Evolutionary conservation across 2,888 invertebrate species (phyloP).

Genomic region (Synanthedon myopaeformis): DNA sequence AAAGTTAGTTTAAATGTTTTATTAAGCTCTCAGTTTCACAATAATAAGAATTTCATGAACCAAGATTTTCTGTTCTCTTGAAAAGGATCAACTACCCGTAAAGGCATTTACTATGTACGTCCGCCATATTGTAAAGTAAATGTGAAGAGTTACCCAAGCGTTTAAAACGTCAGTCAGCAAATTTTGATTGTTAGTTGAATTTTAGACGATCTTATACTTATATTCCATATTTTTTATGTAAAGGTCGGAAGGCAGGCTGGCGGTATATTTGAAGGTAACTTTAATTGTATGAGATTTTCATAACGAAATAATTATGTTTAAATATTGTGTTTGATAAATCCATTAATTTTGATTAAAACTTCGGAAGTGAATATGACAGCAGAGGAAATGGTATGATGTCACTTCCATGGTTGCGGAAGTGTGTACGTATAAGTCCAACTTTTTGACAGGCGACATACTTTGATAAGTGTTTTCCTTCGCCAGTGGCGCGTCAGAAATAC

Average conservation of each 20-base stretch:
- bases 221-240: not conserved
- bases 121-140: not conserved
- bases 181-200: slow-evolving; percentile 1
- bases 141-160: not conserved
- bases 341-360: too few relatives aligned
- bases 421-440: too few relatives aligned
- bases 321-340: too few relatives aligned
- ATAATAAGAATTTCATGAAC: not conserved
- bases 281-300: too few relatives aligned
- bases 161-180: not conserved
- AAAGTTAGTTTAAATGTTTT: too few relatives aligned
- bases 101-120: not conserved
- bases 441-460: too few relatives aligned
- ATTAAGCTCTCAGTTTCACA: not conserved
- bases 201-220: not conserved
- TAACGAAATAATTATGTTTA: too few relatives aligned
- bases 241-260: too few relatives aligned
- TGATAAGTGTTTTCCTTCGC: not conserved
- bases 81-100: not conserved
- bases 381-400: too few relatives aligned
- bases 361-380: too few relatives aligned
- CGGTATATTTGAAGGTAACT: too few relatives aligned
- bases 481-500: not conserved
- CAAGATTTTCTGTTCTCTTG: not conserved
- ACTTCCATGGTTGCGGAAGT: too few relatives aligned